phyloP scores from a whole-genome alignment of 2,113 vertebrate species.

The Toxotes jaculatrix region DNA sequence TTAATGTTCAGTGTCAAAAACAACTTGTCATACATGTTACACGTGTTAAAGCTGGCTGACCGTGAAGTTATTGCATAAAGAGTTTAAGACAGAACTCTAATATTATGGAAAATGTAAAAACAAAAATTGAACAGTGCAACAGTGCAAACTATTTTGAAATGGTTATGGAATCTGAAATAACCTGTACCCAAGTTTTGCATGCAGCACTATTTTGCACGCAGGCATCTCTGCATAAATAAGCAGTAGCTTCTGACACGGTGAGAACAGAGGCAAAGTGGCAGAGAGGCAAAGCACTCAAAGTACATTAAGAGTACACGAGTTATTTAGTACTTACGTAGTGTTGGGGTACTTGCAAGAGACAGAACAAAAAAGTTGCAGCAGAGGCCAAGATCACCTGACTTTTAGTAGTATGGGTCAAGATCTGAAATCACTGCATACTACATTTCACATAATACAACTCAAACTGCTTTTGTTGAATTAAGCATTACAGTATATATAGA shows the following conservation, averaged over 20 bases:
- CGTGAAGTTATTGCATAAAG: no score
- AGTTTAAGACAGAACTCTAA: no score
- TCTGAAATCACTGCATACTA: not conserved
- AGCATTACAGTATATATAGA: not conserved
- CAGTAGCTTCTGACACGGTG: not conserved
- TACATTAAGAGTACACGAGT: not conserved
- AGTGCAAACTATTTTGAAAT: not conserved
- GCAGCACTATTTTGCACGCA: not conserved
- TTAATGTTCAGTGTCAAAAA: not conserved
- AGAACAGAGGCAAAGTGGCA: not conserved
- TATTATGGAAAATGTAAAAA: no score
- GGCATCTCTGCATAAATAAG: not conserved
- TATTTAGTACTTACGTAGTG: not conserved
- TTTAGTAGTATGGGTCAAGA: not conserved
- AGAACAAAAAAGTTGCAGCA: not conserved
- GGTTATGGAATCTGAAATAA: not conserved
- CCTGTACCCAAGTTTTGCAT: not conserved
- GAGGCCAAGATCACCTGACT: not conserved
- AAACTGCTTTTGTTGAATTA: not conserved
- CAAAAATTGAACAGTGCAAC: no score
- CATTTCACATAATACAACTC: not conserved
- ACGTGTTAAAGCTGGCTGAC: not conserved
- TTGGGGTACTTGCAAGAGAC: not conserved
- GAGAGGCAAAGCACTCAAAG: not conserved
- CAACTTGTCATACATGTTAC: not conserved